These are phyloP conservation scores for Andrena cerasifolii DNA, from an alignment of 1,140 invertebrate species.

Conservation along the genomic window DNA sequence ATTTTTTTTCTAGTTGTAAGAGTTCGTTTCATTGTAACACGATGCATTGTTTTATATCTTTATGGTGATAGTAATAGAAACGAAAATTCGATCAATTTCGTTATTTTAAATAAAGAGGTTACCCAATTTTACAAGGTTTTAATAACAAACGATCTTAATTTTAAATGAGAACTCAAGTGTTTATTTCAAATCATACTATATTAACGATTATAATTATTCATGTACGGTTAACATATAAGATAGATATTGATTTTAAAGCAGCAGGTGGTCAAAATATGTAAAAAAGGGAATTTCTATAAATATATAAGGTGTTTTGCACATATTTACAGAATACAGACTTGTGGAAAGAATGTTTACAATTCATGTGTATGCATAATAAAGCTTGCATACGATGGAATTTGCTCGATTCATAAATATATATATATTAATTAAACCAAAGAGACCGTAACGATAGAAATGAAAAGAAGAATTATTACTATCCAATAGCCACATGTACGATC, in stretches of 20 bases:
- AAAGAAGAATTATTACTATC: conserved; percentile 86
- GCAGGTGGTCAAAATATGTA: not conserved
- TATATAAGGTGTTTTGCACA: conserved; percentile 4
- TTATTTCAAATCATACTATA: too few species aligned
- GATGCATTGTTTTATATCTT: not conserved
- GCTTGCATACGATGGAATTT: not conserved
- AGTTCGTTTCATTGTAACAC: not conserved
- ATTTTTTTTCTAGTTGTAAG: not conserved
- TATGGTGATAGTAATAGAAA: not conserved
- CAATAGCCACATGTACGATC: conserved; percentile 89
- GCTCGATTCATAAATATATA: not conserved
- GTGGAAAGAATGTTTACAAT: not conserved
- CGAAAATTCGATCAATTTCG: not conserved
- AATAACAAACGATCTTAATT: not conserved
- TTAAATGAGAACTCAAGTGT: not conserved
- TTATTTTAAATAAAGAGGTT: not conserved
- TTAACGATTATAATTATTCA: conserved; percentile 16
- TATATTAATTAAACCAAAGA: conserved; percentile 47
- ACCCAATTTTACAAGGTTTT: not conserved
- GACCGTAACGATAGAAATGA: conserved; percentile 80
- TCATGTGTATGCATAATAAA: not conserved
- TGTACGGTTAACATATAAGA: conserved; percentile 26
- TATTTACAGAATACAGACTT: conserved; percentile 15
- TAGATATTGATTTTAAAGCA: conserved; percentile 28
- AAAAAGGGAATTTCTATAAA: not conserved